A percentile compares a stretch with the other conserved stretches of the same genome.
Conservation (phyloP, 1,140 invertebrate species). For the Aleiodes sp. region DNA sequence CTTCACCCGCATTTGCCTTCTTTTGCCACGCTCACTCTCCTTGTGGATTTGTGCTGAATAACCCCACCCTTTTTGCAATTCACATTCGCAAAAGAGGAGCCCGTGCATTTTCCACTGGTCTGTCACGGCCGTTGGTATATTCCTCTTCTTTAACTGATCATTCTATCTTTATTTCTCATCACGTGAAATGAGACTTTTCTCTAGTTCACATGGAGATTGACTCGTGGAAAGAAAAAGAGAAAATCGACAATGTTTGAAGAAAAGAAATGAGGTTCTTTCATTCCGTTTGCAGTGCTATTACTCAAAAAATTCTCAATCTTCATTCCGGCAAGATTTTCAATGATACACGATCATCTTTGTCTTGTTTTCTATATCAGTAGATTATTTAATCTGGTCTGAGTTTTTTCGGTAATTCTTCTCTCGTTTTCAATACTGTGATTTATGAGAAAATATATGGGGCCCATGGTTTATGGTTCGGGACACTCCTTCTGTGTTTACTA, state of each 20-base stretch:
- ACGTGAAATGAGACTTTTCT: neutral
- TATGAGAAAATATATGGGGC: neutral
- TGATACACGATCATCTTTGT: too few relatives aligned
- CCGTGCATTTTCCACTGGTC: constrained; percentile 20
- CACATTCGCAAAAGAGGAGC: constrained; percentile 38
- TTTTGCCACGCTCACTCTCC: constrained; percentile 33
- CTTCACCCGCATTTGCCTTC: constrained; percentile 21
- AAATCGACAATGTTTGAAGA: neutral
- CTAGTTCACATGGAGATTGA: neutral
- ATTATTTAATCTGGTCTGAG: neutral
- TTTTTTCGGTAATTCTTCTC: neutral
- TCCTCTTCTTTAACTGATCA: neutral
- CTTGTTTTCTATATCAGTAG: neutral
- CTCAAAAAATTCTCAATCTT: neutral
- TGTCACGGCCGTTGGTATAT: constrained; percentile 12
- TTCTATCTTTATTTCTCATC: constrained; percentile 29
- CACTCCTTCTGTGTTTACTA: neutral
- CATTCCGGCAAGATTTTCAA: neutral
- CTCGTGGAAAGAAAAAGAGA: neutral
- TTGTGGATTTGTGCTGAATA: constrained; percentile 25
- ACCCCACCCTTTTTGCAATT: constrained; percentile 34
- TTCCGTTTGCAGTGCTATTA: neutral
- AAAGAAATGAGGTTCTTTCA: neutral
- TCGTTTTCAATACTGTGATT: neutral
- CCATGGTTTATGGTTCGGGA: neutral